Percentiles rank a stretch among this genome's conserved stretches.
Conservation (phyloP, 1,140 invertebrate genomes). For the Tetragnatha versicolor region DNA sequence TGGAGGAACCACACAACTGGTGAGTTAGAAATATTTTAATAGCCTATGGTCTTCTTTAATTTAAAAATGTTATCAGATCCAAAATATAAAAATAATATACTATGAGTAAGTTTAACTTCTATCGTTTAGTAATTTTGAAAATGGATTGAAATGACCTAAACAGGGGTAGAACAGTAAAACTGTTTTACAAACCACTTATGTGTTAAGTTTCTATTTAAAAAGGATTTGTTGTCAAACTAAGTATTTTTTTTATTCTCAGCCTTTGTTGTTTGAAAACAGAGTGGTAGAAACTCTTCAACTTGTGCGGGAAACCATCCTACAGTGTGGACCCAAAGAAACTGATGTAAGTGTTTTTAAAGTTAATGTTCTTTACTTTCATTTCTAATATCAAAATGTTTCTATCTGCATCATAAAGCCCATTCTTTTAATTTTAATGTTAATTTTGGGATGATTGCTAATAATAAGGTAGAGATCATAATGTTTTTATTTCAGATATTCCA, state of each 20-base stretch:
- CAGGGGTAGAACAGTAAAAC: no score
- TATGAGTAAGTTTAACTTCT: no score
- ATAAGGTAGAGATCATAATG: no score
- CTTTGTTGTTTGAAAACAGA: conserved; percentile 82
- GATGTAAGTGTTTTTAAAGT: conserved; percentile 56
- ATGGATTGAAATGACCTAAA: no score
- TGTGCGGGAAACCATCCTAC: conserved; percentile 83
- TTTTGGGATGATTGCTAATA: no score
- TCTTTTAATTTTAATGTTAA: neutral
- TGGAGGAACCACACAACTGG: conserved; percentile 82
- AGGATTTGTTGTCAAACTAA: no score
- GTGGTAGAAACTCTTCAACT: conserved; percentile 83
- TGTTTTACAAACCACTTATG: no score
- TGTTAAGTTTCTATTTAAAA: no score
- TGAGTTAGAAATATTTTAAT: conserved; percentile 61
- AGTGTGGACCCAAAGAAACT: conserved; percentile 74
- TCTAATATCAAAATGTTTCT: neutral
- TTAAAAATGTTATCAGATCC: neutral
- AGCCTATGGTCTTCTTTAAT: neutral
- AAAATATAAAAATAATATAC: neutral
- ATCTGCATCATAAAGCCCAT: neutral
- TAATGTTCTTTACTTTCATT: neutral
- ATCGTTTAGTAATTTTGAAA: neutral
- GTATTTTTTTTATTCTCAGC: conserved; percentile 69
- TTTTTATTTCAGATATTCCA: conserved; percentile 66